Conservation (phyloP, 2,797 vertebrate genomes). For the Megalops cyprinoides region DNA sequence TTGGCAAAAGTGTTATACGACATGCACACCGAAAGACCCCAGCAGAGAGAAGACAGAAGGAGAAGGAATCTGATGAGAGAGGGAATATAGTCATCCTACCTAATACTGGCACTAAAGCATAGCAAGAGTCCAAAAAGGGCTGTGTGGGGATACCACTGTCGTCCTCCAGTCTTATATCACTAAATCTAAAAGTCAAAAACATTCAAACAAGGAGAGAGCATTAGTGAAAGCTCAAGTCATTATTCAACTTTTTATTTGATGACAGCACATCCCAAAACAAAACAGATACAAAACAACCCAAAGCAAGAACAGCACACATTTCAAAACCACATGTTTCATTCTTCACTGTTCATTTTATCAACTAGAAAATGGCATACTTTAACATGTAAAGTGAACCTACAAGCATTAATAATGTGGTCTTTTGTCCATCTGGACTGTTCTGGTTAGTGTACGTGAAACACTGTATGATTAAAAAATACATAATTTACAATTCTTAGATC, state of each 20-base stretch:
- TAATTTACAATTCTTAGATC: background rate
- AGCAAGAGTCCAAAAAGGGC: constrained; percentile 96
- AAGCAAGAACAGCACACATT: background rate
- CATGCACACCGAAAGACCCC: background rate
- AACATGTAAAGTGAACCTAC: background rate
- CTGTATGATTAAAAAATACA: background rate
- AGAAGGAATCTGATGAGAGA: constrained; percentile 39
- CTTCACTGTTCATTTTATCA: background rate
- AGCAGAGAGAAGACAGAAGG: constrained; percentile 24
- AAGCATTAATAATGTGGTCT: background rate
- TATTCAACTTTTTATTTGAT: constrained; percentile 68
- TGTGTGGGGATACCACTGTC: constrained; percentile 94
- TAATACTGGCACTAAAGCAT: constrained; percentile 96
- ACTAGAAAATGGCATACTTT: background rate
- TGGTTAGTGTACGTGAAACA: background rate
- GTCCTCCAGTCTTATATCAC: constrained; percentile 92
- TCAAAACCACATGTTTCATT: background rate
- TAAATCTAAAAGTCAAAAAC: constrained; percentile 85
- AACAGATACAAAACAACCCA: constrained; percentile 30
- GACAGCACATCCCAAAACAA: constrained; percentile 55
- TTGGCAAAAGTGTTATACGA: background rate
- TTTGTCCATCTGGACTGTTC: background rate
- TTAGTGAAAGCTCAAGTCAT: constrained; percentile 53
- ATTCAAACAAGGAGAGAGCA: constrained; percentile 69
- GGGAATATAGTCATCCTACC: constrained; percentile 79